Evolutionary conservation across 2,888 invertebrate species (phyloP), one percentile per base, ranked within the genome.

Genomic region (Drosophila mayaguana): DNA sequence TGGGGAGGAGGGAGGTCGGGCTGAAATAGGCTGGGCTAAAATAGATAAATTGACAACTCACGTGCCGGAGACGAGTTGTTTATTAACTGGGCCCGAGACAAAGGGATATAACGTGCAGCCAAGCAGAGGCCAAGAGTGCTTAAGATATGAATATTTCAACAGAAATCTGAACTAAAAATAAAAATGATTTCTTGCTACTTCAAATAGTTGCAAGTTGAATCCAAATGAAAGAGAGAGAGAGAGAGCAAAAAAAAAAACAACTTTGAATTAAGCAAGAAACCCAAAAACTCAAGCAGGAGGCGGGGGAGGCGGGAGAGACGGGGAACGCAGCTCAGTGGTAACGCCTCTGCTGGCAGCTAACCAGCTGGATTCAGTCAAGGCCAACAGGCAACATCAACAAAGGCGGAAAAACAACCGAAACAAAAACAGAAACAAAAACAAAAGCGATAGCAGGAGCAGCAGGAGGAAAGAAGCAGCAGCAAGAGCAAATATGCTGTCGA

Each of bases 41-140:
- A 38, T 53, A 80, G 63, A 80, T 64, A 82, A 76, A 82, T 75
- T 77, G 60, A 67, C 71, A 78, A 64, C 78, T 84, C 84, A 81
- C 82, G 84, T 84, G 81, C 72, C 68, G 55, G 56, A 66, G 62
- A 53, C 65, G 56, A 45, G 60, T 59, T 69, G 45, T 65, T 65
- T 72, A 80, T 80, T 59, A 67, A 67, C 80, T 63, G 42, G 61
- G 55, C 46, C 28, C 54, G 46, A 11, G 5, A 28, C 8, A 36
- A n/a, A 34, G 38, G 16, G 20, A 20, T 51, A n/a, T n/a, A n/a
- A n/a, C n/a, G n/a, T n/a, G n/a, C n/a, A n/a, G n/a, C 28, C 8
- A 25, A 9, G 25, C n/a, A 6, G 20, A 14, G 53, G 20, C 9
- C n/a, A 34, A 40, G 54, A 18, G 22, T 54, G 25, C 50, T 34